Evolutionary conservation across 1,140 invertebrate species (phyloP), one percentile per base, ranked within the genome.

Genomic region (Diorhabda elongata): DNA sequence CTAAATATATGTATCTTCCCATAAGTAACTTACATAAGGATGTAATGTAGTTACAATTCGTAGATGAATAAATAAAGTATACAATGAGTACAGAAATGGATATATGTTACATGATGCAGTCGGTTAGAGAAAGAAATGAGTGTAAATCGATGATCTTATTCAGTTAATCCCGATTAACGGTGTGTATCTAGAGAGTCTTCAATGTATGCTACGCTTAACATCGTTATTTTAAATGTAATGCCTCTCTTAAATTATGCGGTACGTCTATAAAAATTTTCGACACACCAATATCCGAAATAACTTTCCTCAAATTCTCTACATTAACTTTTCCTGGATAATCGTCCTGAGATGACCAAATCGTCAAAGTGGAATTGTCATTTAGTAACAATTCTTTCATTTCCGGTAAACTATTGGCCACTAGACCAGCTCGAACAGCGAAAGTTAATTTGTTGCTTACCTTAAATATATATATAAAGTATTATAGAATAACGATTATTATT

Each of bases 401-500:
- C 0, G 83, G 75, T 52, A 81, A 77, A 56, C 91, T 91, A 69
- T 90, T 86, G 0, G 88, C 88, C 0, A 90, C 87, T 41, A 91
- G 80, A 52, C 87, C 87, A 42, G 93, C 91, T 68, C 93, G 84
- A 26, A 96, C 89, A 0, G 94, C 89, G 77, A 95, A 96, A 3
- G 93, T 95, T 63, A 96, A 85, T 58, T 85, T 83, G 75, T 90
- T 89, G 9, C 57, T 52, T 52, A 52, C 47, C 47, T 52, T 8
- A 52, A 52, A 52, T 3, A 8, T 3, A 8, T 52, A 3, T 8
- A n/a, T 52, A 52, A 52, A n/a, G 2, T 52, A 52, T 6, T 52
- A n/a, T 6, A n/a, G 4, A 6, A 52, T 52, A 52, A 8, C 4
- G 1, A 6, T 52, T 9, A 6, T 52, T 52, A 52, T 6, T 52